phyloP scores from a whole-genome alignment of 2,888 invertebrate species.

The Helobdella robusta region DNA sequence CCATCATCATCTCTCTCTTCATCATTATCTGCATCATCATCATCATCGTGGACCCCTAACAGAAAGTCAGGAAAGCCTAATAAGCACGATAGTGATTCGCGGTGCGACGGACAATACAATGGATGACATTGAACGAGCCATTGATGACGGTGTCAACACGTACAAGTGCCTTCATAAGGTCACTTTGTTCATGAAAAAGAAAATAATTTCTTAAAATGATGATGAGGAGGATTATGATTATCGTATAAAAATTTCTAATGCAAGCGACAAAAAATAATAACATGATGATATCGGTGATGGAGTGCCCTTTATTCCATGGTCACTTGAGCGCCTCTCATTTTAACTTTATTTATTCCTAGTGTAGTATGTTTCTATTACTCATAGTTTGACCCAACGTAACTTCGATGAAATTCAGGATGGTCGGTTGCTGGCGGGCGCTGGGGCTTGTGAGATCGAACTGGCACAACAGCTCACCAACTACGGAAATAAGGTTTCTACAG shows the following conservation, averaged over 20 bases:
- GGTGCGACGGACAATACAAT: conserved; percentile 95
- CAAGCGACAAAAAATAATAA: no score
- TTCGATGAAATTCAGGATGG: conserved; percentile 55
- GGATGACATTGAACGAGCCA: conserved; percentile 95
- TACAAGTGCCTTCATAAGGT: conserved; percentile 80
- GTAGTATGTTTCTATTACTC: no score
- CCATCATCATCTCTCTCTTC: not conserved
- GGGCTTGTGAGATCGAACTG: conserved; percentile 86
- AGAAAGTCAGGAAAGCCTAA: conserved; percentile 67
- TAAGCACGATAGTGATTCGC: conserved; percentile 84
- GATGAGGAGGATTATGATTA: not conserved
- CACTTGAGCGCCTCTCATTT: no score
- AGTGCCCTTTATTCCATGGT: no score
- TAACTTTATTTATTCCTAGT: no score
- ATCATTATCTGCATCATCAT: no score
- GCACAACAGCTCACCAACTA: conserved; percentile 56
- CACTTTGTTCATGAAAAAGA: no score
- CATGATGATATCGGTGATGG: no score
- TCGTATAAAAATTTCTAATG: no score
- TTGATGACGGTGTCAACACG: conserved; percentile 97
- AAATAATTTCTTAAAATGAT: no score
- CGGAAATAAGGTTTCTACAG: conserved; percentile 5
- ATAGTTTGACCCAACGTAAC: no score
- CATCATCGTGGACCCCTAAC: no score
- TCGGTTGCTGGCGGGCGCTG: conserved; percentile 62